Conservation (phyloP, 92 coral and sea anemone genomes). For the Porites evermanni region DNA sequence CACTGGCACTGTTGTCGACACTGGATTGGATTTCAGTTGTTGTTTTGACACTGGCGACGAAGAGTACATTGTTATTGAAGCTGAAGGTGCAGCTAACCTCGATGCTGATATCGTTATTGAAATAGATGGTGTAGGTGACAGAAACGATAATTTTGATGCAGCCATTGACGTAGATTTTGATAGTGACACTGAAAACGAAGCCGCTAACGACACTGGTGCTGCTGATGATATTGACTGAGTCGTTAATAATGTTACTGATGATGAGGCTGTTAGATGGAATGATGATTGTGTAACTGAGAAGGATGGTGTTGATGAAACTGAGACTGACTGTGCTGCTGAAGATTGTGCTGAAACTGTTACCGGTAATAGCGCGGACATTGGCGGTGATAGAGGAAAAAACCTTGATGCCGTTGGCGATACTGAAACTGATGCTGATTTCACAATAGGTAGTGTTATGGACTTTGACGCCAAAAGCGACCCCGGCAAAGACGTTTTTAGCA, state of each 20-base stretch:
- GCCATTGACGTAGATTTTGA: neutral
- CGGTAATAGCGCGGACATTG: too few relatives aligned
- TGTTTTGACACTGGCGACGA: too few relatives aligned
- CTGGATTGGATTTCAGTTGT: too few relatives aligned
- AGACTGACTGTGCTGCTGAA: neutral
- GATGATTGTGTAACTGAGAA: too few relatives aligned
- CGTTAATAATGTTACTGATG: neutral
- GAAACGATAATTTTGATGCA: neutral
- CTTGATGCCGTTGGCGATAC: neutral
- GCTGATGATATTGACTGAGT: too few relatives aligned
- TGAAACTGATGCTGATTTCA: neutral
- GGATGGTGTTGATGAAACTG: neutral
- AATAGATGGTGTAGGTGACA: neutral
- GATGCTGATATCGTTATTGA: neutral
- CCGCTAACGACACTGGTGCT: too few relatives aligned
- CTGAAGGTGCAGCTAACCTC: neutral
- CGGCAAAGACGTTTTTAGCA: neutral
- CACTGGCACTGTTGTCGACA: too few relatives aligned
- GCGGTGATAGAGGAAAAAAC: too few relatives aligned
- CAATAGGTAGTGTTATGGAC: neutral
- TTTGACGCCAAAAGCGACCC: neutral
- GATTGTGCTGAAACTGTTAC: too few relatives aligned
- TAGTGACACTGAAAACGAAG: neutral
- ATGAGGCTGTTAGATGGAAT: too few relatives aligned
- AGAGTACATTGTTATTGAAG: too few relatives aligned